Evolutionary conservation across 2,797 vertebrate genomes (phyloP).

Genomic region (Pelobates cultripes): DNA sequence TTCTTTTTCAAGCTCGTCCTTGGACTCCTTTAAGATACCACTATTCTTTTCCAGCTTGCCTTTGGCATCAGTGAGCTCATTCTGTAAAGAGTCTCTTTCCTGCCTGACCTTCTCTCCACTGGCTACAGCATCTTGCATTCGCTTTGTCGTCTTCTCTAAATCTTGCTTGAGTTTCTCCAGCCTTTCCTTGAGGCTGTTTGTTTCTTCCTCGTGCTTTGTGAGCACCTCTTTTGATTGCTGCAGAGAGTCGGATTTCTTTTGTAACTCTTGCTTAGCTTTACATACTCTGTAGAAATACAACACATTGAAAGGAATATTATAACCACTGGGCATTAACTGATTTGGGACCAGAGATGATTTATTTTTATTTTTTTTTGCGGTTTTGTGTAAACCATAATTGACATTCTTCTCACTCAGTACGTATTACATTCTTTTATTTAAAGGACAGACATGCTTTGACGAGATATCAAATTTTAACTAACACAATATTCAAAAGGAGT

Average conservation of each 20-base stretch:
- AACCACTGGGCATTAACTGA: no score
- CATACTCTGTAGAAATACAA: slow-evolving; percentile 62
- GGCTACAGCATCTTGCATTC: slow-evolving; percentile 72
- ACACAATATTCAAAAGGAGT: no score
- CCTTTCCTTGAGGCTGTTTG: slow-evolving; percentile 73
- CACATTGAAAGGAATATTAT: no score
- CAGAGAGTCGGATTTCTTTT: slow-evolving; percentile 82
- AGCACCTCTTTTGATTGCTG: slow-evolving; percentile 76
- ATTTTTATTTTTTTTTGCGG: no score
- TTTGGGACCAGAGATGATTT: no score
- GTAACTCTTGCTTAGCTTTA: slow-evolving; percentile 78
- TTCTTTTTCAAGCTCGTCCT: slow-evolving; percentile 83
- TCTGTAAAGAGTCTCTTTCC: slow-evolving; percentile 77
- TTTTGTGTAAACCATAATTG: no score
- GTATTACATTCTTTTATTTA: no score
- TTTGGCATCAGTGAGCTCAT: slow-evolving; percentile 78
- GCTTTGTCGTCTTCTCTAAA: slow-evolving; percentile 70
- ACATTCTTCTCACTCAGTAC: no score
- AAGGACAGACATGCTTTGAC: no score
- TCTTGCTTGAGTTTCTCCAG: slow-evolving; percentile 81
- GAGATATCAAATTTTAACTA: no score
- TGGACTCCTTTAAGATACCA: slow-evolving; percentile 81
- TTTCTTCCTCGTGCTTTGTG: slow-evolving; percentile 77
- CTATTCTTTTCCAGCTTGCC: slow-evolving; percentile 78
- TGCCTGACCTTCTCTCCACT: slow-evolving; percentile 77